A percentile compares a stretch with the other conserved stretches of the same genome.
phyloP scores from a whole-genome alignment of 2,888 invertebrate genomes.

The Drepanosiphum platanoidis region DNA sequence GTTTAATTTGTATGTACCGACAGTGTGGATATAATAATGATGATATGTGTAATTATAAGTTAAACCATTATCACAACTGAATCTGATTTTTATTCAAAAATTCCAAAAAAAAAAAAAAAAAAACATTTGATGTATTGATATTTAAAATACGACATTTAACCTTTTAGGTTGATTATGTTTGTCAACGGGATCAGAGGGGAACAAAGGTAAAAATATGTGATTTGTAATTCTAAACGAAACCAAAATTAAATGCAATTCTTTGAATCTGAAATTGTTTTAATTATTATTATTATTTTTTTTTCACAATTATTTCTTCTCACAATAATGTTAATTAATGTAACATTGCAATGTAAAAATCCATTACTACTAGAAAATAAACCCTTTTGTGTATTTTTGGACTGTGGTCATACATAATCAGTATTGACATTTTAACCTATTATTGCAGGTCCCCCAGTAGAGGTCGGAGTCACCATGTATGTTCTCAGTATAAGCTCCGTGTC shows the following conservation, averaged over 20 bases:
- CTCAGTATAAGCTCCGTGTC: slow-evolving; percentile 73
- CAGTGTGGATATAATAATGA: neutral
- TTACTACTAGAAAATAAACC: slow-evolving; percentile 35
- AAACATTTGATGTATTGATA: slow-evolving; percentile 26
- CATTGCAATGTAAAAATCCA: slow-evolving; percentile 39
- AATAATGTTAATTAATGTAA: neutral
- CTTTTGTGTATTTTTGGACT: slow-evolving; percentile 41
- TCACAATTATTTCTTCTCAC: neutral
- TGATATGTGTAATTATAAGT: neutral
- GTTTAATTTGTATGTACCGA: neutral
- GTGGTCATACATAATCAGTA: slow-evolving; percentile 33
- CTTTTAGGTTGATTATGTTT: slow-evolving; percentile 60
- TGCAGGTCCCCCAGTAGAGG: slow-evolving; percentile 71
- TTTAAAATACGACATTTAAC: slow-evolving; percentile 56
- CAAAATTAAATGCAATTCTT: slow-evolving; percentile 34
- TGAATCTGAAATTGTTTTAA: slow-evolving; percentile 1
- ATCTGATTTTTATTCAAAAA: neutral
- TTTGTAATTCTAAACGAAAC: slow-evolving; percentile 57
- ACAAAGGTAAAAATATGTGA: slow-evolving; percentile 55
- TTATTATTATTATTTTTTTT: slow-evolving; percentile 5
- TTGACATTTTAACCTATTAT: slow-evolving; percentile 63
- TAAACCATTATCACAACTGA: neutral
- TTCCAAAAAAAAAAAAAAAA: slow-evolving; percentile 40
- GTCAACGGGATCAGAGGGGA: slow-evolving; percentile 57
- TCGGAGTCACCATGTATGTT: slow-evolving; percentile 73